Percentiles rank a stretch among this genome's conserved stretches.
Conservation (phyloP, 2,113 vertebrate genomes). For the Poeciliopsis turrubarensis region DNA sequence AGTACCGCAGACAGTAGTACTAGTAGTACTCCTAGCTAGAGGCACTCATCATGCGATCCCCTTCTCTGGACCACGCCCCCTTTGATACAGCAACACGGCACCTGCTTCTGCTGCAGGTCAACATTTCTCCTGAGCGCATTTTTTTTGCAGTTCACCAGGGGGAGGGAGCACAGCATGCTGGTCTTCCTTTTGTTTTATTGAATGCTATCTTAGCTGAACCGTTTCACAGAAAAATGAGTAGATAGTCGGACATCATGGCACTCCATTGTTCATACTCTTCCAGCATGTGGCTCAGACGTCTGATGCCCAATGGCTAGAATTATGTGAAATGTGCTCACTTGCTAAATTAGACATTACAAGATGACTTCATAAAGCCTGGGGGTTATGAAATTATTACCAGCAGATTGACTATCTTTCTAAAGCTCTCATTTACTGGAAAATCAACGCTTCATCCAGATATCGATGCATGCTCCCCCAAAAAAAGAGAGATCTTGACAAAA, state of each 20-base stretch:
- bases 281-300: slow-evolving; percentile 38
- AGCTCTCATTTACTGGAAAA: slow-evolving; percentile 39
- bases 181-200: slow-evolving; percentile 25
- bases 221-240: slow-evolving; percentile 4
- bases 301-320: slow-evolving; percentile 21
- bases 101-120: slow-evolving; percentile 56
- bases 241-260: not conserved
- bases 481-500: not conserved
- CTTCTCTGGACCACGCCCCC: slow-evolving; percentile 47
- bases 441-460: slow-evolving; percentile 28
- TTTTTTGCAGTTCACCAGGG: not conserved
- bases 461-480: slow-evolving; percentile 10
- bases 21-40: slow-evolving; percentile 39
- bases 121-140: slow-evolving; percentile 20
- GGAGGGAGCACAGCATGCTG: slow-evolving; percentile 18
- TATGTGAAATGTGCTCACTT: slow-evolving; percentile 30
- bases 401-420: slow-evolving; percentile 57
- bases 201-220: slow-evolving; percentile 10
- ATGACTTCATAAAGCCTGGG: slow-evolving; percentile 37
- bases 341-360: slow-evolving; percentile 19
- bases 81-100: slow-evolving; percentile 48
- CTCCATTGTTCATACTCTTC: slow-evolving; percentile 57
- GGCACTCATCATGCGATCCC: slow-evolving; percentile 3
- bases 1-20: slow-evolving; percentile 75
- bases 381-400: slow-evolving; percentile 30